Percentiles rank a stretch among this genome's conserved stretches.
phyloP scores from a whole-genome alignment of 2,113 vertebrate species.

The Seriola dumerili region DNA sequence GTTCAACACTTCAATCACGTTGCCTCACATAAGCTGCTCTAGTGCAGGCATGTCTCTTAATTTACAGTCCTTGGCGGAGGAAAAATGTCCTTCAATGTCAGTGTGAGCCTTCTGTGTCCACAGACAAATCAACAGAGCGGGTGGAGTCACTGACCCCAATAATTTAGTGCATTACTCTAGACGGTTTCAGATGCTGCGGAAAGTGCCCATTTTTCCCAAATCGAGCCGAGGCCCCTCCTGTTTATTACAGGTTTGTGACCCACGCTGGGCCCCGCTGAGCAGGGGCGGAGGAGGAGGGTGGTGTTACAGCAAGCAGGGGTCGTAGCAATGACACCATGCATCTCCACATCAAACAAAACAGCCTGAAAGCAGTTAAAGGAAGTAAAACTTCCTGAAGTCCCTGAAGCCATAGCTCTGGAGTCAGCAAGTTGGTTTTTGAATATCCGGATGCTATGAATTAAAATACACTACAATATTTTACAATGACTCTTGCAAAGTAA shows the following conservation, averaged over 20 bases:
- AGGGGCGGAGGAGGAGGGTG: conserved; percentile 54
- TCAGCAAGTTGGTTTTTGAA: conserved; percentile 32
- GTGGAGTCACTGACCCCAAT: conserved; percentile 86
- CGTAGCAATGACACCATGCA: conserved; percentile 82
- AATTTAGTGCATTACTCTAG: conserved; percentile 86
- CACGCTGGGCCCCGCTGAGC: conserved; percentile 79
- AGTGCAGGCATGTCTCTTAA: conserved; percentile 70
- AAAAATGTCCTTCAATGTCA: conserved; percentile 87
- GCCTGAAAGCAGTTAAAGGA: conserved; percentile 54
- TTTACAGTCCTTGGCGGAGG: conserved; percentile 81
- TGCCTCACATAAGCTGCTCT: conserved; percentile 66
- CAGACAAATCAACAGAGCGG: conserved; percentile 86
- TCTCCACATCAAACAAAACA: conserved; percentile 76
- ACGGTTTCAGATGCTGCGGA: conserved; percentile 80
- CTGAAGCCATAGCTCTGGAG: conserved; percentile 30
- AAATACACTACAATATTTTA: conserved; percentile 22
- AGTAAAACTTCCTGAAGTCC: conserved; percentile 62
- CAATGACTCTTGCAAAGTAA: conserved; percentile 16
- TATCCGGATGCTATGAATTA: conserved; percentile 46
- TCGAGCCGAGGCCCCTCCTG: conserved; percentile 78
- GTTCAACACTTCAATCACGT: conserved; percentile 66
- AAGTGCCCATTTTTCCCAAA: conserved; percentile 83
- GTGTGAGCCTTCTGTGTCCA: conserved; percentile 81
- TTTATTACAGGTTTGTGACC: conserved; percentile 89
- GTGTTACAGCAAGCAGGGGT: conserved; percentile 80